Conservation (phyloP, 2,888 invertebrate species). For the Argyra leucocephala region DNA sequence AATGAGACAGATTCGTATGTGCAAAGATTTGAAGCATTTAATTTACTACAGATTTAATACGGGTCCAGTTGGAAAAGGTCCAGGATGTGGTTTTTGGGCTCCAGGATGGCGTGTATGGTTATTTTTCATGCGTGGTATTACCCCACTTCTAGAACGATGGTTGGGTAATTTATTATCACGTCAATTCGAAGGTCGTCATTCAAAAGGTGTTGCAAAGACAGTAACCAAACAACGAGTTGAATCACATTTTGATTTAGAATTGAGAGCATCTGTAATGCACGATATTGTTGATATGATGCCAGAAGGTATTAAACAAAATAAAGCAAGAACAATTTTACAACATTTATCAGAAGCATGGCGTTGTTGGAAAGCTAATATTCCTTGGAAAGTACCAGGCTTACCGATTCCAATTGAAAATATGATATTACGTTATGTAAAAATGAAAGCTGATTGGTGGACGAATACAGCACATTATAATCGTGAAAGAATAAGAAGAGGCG, state of each 20-base stretch:
- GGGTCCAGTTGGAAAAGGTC: constrained; percentile 96
- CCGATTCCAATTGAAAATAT: constrained; percentile 99
- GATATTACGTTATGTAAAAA: constrained; percentile 98
- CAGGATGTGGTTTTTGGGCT: constrained; percentile 97
- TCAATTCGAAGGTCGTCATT: constrained; percentile 98
- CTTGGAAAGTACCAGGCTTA: constrained; percentile 98
- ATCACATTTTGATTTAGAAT: constrained; percentile 96
- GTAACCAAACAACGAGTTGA: constrained; percentile 99
- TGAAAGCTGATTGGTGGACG: constrained; percentile 99
- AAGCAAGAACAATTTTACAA: constrained; percentile 95
- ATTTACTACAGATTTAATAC: constrained; percentile 99
- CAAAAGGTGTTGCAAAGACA: constrained; percentile 98
- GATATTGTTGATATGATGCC: constrained; percentile 99
- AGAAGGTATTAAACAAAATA: constrained; percentile 99
- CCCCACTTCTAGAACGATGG: constrained; percentile 95
- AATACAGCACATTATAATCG: constrained; percentile 99
- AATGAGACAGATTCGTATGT: constrained; percentile 99
- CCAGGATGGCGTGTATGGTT: constrained; percentile 99
- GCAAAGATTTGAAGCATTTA: constrained; percentile 98
- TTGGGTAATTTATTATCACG: constrained; percentile 96
- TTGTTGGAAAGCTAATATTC: constrained; percentile 99
- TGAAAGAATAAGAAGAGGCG: constrained; percentile 96
- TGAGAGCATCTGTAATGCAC: constrained; percentile 92
- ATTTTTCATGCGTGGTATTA: constrained; percentile 99
- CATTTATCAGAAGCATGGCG: constrained; percentile 99